phyloP scores from a whole-genome alignment of 1,140 invertebrate species.

The Nymphalis io region DNA sequence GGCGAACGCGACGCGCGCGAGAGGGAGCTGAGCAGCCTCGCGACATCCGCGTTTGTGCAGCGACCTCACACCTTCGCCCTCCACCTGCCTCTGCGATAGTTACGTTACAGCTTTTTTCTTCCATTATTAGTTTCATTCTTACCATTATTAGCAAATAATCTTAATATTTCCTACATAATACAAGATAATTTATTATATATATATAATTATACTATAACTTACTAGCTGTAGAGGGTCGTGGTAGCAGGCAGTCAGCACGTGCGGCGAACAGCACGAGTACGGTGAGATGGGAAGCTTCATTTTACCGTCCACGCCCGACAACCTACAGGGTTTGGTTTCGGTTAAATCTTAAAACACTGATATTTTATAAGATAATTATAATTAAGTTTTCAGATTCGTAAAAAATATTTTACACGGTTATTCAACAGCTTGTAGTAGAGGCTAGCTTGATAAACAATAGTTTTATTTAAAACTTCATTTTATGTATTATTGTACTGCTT shows the following conservation, averaged over 20 bases:
- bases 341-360: not conserved
- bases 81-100: not conserved
- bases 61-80: constrained; percentile 43
- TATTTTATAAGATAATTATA: too few species aligned
- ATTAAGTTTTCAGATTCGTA: too few species aligned
- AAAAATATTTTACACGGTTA: too few species aligned
- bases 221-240: constrained; percentile 74
- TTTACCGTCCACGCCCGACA: constrained; percentile 60
- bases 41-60: constrained; percentile 61
- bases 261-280: constrained; percentile 68
- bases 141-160: too few species aligned
- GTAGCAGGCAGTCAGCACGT: constrained; percentile 61
- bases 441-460: too few species aligned
- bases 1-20: constrained; percentile 52
- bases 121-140: too few species aligned
- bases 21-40: constrained; percentile 58
- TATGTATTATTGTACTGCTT: too few species aligned
- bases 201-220: not conserved
- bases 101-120: too few species aligned
- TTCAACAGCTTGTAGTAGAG: too few species aligned
- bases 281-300: constrained; percentile 61
- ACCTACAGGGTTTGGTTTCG: constrained; percentile 43
- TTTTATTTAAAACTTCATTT: too few species aligned
- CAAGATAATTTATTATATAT: too few species aligned
- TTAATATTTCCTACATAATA: too few species aligned